phyloP scores from a whole-genome alignment of 2,888 invertebrate species.

The Standfussiana lucernea region DNA sequence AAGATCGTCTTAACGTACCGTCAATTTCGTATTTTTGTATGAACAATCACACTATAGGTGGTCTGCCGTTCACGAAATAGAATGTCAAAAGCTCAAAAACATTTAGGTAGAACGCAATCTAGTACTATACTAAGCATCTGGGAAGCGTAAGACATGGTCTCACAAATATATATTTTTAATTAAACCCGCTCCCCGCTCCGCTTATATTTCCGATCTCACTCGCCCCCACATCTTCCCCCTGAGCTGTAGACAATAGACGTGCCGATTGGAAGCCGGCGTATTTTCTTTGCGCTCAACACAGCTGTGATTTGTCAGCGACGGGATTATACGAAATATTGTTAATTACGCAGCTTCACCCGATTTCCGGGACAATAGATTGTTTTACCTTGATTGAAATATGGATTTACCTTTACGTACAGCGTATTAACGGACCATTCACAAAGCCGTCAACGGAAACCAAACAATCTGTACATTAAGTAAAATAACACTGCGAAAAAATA shows the following conservation, averaged over 20 bases:
- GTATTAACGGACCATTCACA: neutral
- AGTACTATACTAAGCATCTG: neutral
- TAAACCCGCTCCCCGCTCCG: neutral
- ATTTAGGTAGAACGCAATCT: neutral
- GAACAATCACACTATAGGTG: neutral
- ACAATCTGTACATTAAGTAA: neutral
- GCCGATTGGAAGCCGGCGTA: constrained; percentile 59
- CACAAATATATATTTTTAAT: neutral
- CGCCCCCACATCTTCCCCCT: constrained; percentile 19
- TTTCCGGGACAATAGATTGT: constrained; percentile 16
- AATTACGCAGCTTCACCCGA: constrained; percentile 37
- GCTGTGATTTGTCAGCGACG: constrained; percentile 53
- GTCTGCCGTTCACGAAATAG: neutral
- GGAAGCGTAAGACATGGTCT: neutral
- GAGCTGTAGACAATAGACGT: constrained; percentile 61
- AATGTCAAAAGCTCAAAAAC: neutral
- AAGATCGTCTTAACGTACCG: neutral
- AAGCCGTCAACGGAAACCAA: neutral
- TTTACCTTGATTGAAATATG: neutral
- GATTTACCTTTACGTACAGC: neutral
- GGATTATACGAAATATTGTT: constrained; percentile 52
- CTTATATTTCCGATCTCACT: constrained; percentile 4
- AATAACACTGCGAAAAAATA: neutral
- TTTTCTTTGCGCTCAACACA: constrained; percentile 57
- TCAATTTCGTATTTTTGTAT: accelerated